Percentiles rank a stretch among this genome's conserved stretches.
Conservation (phyloP, 2,888 invertebrate species). For the Ethmia dodecea region DNA sequence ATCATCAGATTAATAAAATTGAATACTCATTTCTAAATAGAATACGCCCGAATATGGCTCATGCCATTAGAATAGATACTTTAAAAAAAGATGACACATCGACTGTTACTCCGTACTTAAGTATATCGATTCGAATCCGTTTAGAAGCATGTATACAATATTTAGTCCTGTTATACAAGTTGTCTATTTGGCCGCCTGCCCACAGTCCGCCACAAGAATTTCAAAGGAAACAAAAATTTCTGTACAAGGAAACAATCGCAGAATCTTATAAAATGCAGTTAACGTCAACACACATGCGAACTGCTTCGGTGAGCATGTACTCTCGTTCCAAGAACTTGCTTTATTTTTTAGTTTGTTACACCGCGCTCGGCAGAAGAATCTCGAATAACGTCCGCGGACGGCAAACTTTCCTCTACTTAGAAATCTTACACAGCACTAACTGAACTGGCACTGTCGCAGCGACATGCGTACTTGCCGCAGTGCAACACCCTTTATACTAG, state of each 20-base stretch:
- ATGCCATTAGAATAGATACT: too few relatives aligned
- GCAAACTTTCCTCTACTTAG: constrained; percentile 36
- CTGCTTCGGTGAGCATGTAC: constrained; percentile 41
- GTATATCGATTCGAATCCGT: constrained; percentile 44
- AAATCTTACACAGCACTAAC: constrained; percentile 26
- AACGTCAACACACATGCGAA: constrained; percentile 61
- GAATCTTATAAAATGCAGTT: constrained; percentile 67
- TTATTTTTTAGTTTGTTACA: constrained; percentile 45
- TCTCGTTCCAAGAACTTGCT: constrained; percentile 41
- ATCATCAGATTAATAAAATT: too few relatives aligned
- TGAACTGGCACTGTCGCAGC: constrained; percentile 2
- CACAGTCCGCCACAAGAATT: constrained; percentile 50
- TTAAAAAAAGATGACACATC: constrained; percentile 7
- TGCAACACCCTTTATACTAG: constrained; percentile 25
- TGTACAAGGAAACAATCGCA: constrained; percentile 55
- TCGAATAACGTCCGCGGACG: constrained; percentile 35
- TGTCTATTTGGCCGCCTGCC: constrained; percentile 65
- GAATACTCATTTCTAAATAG: too few relatives aligned
- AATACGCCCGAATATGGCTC: too few relatives aligned
- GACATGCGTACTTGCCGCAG: constrained; percentile 18
- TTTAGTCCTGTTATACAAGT: constrained; percentile 56
- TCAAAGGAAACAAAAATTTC: constrained; percentile 56
- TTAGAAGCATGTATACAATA: constrained; percentile 44
- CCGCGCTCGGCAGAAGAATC: constrained; percentile 35
- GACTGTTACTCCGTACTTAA: constrained; percentile 30